Evolutionary conservation across 2,113 vertebrate species (phyloP).

Genomic region (Paracanthobrama guichenoti): DNA sequence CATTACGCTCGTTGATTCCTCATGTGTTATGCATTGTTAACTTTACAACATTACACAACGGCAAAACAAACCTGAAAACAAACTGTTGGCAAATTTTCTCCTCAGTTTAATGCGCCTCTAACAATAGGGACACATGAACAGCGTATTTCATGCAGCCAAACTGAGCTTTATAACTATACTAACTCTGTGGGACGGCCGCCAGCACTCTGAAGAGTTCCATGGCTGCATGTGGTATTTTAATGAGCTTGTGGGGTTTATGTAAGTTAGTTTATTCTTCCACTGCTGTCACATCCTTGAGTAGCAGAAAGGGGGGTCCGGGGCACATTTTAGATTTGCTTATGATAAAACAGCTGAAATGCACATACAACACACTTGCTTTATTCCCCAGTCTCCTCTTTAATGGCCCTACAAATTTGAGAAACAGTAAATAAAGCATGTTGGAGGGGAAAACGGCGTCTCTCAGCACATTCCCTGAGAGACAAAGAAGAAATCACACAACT

Average conservation of each 20-base stretch:
- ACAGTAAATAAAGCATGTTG: constrained; percentile 22
- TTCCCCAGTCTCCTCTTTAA: background rate
- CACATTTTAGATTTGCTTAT: constrained; percentile 52
- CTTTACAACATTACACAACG: constrained; percentile 27
- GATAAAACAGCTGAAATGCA: constrained; percentile 65
- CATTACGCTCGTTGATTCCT: background rate
- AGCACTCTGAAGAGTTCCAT: constrained; percentile 41
- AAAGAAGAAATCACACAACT: constrained; percentile 37
- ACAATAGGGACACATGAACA: background rate
- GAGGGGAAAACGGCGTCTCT: background rate
- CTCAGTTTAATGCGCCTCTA: background rate
- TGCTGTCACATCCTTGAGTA: constrained; percentile 47
- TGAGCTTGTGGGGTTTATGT: constrained; percentile 46
- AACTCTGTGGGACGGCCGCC: background rate
- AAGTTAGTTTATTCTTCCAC: constrained; percentile 49
- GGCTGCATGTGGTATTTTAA: constrained; percentile 53
- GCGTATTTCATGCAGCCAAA: constrained; percentile 9
- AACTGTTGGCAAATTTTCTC: constrained; percentile 42
- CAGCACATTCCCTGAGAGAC: constrained; percentile 44
- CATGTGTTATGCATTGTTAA: constrained; percentile 19
- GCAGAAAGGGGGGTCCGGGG: constrained; percentile 39
- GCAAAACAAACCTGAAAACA: constrained; percentile 30
- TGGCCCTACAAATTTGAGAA: constrained; percentile 13
- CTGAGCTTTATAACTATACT: constrained; percentile 27
- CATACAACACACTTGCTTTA: constrained; percentile 19